Evolutionary conservation across 2,113 vertebrate species (phyloP), one percentile per base, ranked within the genome.

Genomic region (Sturnus vulgaris): DNA sequence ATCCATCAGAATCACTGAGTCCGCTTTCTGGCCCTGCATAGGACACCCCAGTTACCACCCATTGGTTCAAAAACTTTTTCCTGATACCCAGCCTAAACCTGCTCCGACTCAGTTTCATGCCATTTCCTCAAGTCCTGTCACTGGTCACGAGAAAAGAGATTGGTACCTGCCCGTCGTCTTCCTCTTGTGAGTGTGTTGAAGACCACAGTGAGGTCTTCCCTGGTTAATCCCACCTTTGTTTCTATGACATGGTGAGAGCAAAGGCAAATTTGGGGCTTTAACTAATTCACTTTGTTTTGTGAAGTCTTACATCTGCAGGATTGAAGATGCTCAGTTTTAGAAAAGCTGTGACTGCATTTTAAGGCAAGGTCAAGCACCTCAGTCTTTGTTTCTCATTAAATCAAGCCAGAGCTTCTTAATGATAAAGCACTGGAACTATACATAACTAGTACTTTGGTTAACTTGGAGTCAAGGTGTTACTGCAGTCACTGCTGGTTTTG

Each of bases 211-310:
- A 56, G 13, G 7, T 63, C 55, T 77, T 5, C 47, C 31, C 18
- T 69, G 66, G n/a, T 89, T 82, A 69, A 53, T 90, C 13, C 19
- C 30, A 13, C 39, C 27, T 76, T 89, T 85, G 57, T 70, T 93
- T 68, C 40, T 55, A 2, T 50, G 73, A 21, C 14, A 7, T 10
- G 39, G 24, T 20, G 20, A 78, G 61, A 65, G 70, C 46, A 78
- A 69, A 77, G 40, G 55, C 40, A 68, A 40, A 71, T 68, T 70
- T 82, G 5, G 42, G 44, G 66, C 42, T 87, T 75, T 42, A 64
- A 47, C 47, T 77, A 5, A 17, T 10, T 0, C 0, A 0, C 39
- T 79, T 89, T 61, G 46, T 82, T 70, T 70, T 70, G 28, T 61
- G 55, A 61, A 23, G 55, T 70, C 33, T 78, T 53, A 20, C 0